Conservation (phyloP, 2,797 vertebrate species). For the Alosa sapidissima region DNA sequence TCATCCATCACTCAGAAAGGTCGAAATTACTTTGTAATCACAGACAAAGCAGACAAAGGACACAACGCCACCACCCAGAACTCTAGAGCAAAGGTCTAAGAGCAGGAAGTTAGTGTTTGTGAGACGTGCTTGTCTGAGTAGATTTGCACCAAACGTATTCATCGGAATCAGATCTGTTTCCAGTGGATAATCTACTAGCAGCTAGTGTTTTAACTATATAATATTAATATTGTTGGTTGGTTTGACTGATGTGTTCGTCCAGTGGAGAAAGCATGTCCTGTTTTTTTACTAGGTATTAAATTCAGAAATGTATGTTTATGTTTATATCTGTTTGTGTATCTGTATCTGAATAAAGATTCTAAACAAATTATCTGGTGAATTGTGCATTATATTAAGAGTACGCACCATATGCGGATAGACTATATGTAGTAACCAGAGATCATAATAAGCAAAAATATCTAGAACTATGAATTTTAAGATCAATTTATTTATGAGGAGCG, state of each 20-base stretch:
- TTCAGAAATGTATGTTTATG: background rate
- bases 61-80: slow-evolving; percentile 48
- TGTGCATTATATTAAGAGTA: background rate
- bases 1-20: slow-evolving; percentile 88
- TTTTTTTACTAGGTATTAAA: background rate
- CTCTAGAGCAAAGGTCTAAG: slow-evolving; percentile 48
- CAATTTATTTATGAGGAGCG: background rate
- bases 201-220: background rate
- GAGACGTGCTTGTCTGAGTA: background rate
- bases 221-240: background rate
- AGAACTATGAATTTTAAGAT: too few relatives aligned
- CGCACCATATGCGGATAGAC: background rate
- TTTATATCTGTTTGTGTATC: background rate
- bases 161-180: background rate
- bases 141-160: background rate
- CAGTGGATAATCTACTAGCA: background rate
- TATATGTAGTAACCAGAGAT: background rate
- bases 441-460: background rate
- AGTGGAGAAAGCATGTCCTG: background rate
- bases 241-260: background rate
- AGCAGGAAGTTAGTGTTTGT: background rate
- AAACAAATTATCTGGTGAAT: background rate
- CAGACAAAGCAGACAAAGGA: slow-evolving; percentile 84
- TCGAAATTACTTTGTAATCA: slow-evolving; percentile 90
- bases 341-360: background rate